Evolutionary conservation across 2,888 invertebrate genomes (phyloP).

Genomic region (Oasisia sp.): DNA sequence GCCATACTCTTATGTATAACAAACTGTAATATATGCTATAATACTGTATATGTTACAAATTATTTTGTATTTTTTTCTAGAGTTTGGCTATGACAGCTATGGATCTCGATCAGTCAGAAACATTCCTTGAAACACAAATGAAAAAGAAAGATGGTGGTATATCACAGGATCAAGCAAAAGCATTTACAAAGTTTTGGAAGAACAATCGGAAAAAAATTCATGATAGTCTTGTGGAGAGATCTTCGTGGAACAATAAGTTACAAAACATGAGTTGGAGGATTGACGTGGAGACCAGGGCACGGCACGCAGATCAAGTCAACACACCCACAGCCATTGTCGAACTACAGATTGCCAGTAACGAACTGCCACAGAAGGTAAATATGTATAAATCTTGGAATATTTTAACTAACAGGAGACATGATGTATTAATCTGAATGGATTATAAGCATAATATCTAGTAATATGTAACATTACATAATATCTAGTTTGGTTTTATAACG

Average conservation of each 20-base stretch:
- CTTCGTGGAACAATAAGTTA: constrained; percentile 57
- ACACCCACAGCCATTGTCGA: constrained; percentile 24
- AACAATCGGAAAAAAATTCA: constrained; percentile 59
- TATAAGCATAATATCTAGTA: too few species aligned
- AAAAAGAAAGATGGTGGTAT: constrained; percentile 57
- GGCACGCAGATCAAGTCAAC: constrained; percentile 20
- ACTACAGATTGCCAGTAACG: constrained; percentile 21
- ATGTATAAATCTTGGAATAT: neutral
- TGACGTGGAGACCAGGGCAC: constrained; percentile 45
- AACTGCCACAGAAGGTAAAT: constrained; percentile 3
- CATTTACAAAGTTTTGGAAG: constrained; percentile 61
- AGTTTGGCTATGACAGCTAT: constrained; percentile 61
- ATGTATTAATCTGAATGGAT: too few species aligned
- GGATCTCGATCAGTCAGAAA: constrained; percentile 62
- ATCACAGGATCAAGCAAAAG: constrained; percentile 58
- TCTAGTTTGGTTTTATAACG: neutral
- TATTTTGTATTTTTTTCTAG: constrained; percentile 45
- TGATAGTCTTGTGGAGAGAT: constrained; percentile 50
- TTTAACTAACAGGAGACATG: neutral
- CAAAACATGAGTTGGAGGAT: constrained; percentile 61
- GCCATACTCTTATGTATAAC: too few species aligned
- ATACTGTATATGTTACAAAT: neutral
- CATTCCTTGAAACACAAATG: constrained; percentile 59
- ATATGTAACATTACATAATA: too few species aligned
- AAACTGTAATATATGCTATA: too few species aligned